Base-by-base conservation (phyloP, 2,888 invertebrate species). In the Schizaphis graminum region DNA sequence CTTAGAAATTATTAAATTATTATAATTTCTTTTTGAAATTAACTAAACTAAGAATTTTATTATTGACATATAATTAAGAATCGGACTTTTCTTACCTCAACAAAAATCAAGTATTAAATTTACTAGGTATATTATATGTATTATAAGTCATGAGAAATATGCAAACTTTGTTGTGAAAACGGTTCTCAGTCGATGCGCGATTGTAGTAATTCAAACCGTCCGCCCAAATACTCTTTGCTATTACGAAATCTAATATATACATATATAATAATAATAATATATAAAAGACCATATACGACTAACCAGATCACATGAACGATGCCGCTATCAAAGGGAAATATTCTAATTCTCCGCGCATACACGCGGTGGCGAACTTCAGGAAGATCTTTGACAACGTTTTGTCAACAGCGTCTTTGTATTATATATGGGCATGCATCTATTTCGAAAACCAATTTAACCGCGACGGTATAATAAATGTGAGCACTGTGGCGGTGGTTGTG, bases 331-430 rank as follows among this genome's bases (percentile, higher is more conserved):
- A 86, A 86, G 86, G 26, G 28, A 86, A 86, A 86, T 86, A 47
- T 86, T 47, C 47, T 26, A 86, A 86, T 86, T 49, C 47, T 49
- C 47, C 28, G 7, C 2, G n/a, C 47, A 2, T 16, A 47, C 47
- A 47, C 86, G 28, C 8, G 28, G 28, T n/a, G 44, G 16, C 16
- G 10, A 49, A 86, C 13, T 86, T 77, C 7, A 28, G 28, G 8
- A 0, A 77, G 86, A 86, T 86, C 47, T 44, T 86, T 86, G 86
- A 86, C 8, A 47, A 16, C 44, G 86, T 86, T 86, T 86, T 47
- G 86, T 86, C 86, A 86, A 86, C 86, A 86, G 47, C 1, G 47
- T 47, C 13, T 86, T 86, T 86, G 28, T 86, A 86, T 86, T 86
- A 28, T 47, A 24, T 16, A 2, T 35, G 28, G 5, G 41, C 85